Conservation (phyloP, 2,888 invertebrate genomes). For the Operophtera brumata region DNA sequence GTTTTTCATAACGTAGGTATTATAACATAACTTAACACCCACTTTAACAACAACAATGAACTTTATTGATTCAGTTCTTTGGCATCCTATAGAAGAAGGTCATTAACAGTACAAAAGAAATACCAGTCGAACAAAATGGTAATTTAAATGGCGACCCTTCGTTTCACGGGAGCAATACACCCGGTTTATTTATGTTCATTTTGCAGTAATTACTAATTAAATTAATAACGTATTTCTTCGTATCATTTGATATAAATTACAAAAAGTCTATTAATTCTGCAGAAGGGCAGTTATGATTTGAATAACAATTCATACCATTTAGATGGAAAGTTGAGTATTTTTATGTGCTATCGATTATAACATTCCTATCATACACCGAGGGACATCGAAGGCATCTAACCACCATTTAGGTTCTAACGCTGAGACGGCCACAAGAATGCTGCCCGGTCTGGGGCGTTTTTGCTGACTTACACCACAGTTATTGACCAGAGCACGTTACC, state of each 20-base stretch:
- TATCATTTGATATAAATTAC: too few species aligned
- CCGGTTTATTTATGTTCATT: too few species aligned
- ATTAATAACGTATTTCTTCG: too few species aligned
- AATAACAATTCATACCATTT: background rate
- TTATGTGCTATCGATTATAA: conserved; percentile 22
- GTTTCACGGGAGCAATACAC: background rate
- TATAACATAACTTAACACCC: too few species aligned
- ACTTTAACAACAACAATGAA: too few species aligned
- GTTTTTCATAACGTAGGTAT: too few species aligned
- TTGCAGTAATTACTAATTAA: too few species aligned
- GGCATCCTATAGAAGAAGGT: too few species aligned
- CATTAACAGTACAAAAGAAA: too few species aligned
- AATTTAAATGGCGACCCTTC: background rate
- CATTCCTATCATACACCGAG: conserved; percentile 18
- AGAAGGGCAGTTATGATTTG: background rate
- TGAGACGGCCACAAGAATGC: conserved; percentile 61
- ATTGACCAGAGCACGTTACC: conserved; percentile 51
- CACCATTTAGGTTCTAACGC: conserved; percentile 57
- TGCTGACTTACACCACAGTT: conserved; percentile 61
- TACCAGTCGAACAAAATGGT: too few species aligned
- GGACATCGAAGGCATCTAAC: conserved; percentile 43
- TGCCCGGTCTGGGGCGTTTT: conserved; percentile 68
- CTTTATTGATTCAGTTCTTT: too few species aligned
- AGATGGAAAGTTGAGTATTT: conserved; percentile 6
- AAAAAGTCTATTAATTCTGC: too few species aligned